Evolutionary conservation across 2,888 invertebrate species (phyloP), one percentile per base, ranked within the genome.

Genomic region (Encarsia formosa): DNA sequence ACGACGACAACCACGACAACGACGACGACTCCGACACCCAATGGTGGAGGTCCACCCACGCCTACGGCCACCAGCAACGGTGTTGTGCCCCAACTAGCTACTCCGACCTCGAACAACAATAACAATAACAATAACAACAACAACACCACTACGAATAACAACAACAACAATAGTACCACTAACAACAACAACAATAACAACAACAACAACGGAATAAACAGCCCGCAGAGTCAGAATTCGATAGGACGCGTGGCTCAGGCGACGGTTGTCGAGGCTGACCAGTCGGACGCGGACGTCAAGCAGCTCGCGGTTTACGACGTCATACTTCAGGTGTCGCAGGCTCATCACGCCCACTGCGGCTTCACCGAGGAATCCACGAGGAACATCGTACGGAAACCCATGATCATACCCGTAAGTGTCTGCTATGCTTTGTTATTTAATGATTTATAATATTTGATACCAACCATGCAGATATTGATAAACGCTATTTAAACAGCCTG

Each of bases 291-390:
- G 31, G 76, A 78, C 57, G 69, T 73, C 45, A 76, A 77, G 58
- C 79, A 87, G 68, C 71, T 87, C 64, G 84, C 85, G 43, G 81
- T 88, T 60, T 88, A 88, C 73, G 88, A 89, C 75, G 81, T 88
- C 63, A 89, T 90, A 63, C 78, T 87, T 63, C 84, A 85, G 66
- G 84, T 91, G 40, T 85, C 88, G 6, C 85, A 85, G 68, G 94
- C 95, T 5, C 93, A 96, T 74, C 87, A 87, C 65, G 84, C 85
- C 62, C 87, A 92, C 75, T 93, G 93, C 76, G 85, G 86, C 57
- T 92, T 91, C 75, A 91, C 90, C 18, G 91, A 93, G 65, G 92
- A 93, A 66, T 84, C 87, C 62, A 86, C 86, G 43, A 76, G 85
- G 64, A 81, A 81, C 60, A 77, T 90, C 57, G 81, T 83, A 60